These are phyloP conservation scores for Bombus turneri DNA, from an alignment of 1,140 invertebrate species.

Conservation along the genomic window DNA sequence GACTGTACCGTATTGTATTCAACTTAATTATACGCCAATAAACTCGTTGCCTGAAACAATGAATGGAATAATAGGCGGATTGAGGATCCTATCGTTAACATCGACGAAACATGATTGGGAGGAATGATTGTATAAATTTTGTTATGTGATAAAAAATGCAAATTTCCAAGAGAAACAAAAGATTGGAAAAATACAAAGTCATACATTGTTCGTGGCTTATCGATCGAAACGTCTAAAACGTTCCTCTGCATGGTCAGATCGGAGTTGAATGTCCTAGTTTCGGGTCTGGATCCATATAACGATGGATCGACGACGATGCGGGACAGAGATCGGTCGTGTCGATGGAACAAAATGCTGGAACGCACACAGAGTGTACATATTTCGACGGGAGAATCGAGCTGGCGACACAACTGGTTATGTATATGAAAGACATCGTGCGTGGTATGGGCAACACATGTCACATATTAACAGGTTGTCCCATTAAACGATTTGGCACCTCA, in stretches of 20 bases:
- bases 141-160: neutral
- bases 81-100: neutral
- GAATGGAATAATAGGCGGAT: neutral
- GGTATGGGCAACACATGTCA: constrained; percentile 71
- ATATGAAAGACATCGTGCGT: constrained; percentile 54
- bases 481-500: constrained; percentile 73
- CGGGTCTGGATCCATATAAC: neutral
- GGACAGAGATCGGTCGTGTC: constrained; percentile 12
- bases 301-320: constrained; percentile 18
- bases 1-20: neutral
- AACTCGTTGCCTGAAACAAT: constrained; percentile 3
- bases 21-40: neutral
- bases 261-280: neutral
- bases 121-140: neutral
- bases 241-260: neutral
- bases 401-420: constrained; percentile 69
- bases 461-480: constrained; percentile 75
- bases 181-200: neutral
- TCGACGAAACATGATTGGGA: neutral
- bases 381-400: constrained; percentile 26
- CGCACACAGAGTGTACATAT: constrained; percentile 40
- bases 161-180: neutral
- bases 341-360: constrained; percentile 29
- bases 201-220: neutral
- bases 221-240: neutral